phyloP scores from a whole-genome alignment of 1,140 invertebrate genomes.

The Lasaia peninsularis region DNA sequence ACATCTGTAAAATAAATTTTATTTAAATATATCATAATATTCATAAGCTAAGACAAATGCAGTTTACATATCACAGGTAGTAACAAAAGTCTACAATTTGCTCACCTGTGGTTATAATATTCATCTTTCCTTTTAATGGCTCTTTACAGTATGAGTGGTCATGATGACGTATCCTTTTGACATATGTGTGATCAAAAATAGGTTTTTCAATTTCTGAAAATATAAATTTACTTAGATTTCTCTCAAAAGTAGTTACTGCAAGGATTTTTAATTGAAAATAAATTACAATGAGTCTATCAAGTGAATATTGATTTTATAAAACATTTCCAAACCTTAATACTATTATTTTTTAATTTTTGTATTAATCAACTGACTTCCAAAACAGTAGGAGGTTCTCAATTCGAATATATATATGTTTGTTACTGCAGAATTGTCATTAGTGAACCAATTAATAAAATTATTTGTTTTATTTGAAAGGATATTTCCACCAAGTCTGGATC shows the following conservation, averaged over 20 bases:
- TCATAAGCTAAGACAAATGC: not conserved
- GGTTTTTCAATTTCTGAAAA: not conserved
- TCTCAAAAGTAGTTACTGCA: not conserved
- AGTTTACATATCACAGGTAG: not conserved
- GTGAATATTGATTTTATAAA: too few species aligned
- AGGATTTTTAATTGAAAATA: not conserved
- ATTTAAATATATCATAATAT: not conserved
- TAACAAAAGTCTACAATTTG: not conserved
- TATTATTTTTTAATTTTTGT: not conserved
- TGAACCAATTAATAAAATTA: too few species aligned
- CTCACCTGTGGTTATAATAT: not conserved
- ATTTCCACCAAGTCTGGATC: too few species aligned
- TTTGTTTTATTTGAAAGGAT: too few species aligned
- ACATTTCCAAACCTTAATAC: not conserved
- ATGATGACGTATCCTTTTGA: not conserved
- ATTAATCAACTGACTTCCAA: not conserved
- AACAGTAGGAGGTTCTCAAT: too few species aligned
- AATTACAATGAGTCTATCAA: too few species aligned
- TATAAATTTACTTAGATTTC: not conserved
- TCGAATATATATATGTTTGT: too few species aligned
- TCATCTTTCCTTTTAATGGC: not conserved
- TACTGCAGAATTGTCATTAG: too few species aligned
- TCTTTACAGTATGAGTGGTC: not conserved
- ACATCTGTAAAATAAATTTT: not conserved
- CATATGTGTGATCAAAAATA: not conserved